Evolutionary conservation across 2,888 invertebrate genomes (phyloP).

Genomic region (Gymnocheta viridis): DNA sequence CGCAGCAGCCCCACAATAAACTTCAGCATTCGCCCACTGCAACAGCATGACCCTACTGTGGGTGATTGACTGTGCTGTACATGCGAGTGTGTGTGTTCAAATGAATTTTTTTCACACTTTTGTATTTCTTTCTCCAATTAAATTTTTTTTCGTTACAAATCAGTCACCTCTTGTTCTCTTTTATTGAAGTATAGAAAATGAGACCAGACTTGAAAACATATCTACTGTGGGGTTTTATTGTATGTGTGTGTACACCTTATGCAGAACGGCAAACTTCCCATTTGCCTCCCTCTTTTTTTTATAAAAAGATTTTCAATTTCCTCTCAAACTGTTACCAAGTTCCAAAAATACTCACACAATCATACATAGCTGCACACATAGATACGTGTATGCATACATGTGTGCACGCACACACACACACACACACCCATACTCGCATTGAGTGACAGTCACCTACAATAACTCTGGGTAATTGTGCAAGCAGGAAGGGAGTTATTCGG

Average conservation of each 20-base stretch:
- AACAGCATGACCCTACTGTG: conserved; percentile 35
- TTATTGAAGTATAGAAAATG: conserved; percentile 55
- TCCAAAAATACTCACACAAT: conserved; percentile 33
- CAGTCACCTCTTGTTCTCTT: conserved; percentile 66
- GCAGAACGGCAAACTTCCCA: background rate
- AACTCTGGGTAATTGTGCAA: background rate
- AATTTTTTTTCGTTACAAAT: conserved; percentile 52
- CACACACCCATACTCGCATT: background rate
- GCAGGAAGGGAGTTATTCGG: conserved; percentile 28
- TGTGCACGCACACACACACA: background rate
- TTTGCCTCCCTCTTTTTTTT: conserved; percentile 20
- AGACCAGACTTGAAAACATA: conserved; percentile 44
- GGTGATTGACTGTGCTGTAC: conserved; percentile 24
- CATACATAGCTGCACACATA: background rate
- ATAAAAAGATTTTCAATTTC: conserved; percentile 60
- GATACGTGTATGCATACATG: background rate
- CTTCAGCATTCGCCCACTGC: conserved; percentile 1
- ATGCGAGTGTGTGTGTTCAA: background rate
- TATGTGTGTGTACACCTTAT: conserved; percentile 28
- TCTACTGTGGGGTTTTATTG: conserved; percentile 38
- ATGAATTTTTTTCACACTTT: conserved; percentile 49
- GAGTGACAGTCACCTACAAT: conserved; percentile 54
- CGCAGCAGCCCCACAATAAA: conserved; percentile 42
- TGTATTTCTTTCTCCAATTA: conserved; percentile 61
- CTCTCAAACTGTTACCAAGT: conserved; percentile 68